Evolutionary conservation across 30 jellyfish, hydroid and myxozoan genomes (phyloP), one percentile per base, ranked within the genome.

Genomic region (Chrysaora quinquecirrha): DNA sequence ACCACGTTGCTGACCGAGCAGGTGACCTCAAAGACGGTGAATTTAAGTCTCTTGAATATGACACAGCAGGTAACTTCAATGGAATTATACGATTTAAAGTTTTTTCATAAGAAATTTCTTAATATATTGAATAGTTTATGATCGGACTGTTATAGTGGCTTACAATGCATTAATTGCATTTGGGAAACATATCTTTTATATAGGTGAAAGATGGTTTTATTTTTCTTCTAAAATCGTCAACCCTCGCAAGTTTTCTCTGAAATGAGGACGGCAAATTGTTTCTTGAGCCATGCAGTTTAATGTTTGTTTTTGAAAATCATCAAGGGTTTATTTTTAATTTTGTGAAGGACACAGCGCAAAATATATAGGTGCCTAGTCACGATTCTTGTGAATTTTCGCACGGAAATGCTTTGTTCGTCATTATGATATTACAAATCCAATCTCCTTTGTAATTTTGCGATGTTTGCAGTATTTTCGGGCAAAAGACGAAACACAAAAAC

Each of bases 1-100:
- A 69, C 92, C 92, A 70, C 92, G 92, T 50, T 82, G 92, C 82
- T 82, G 92, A 82, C 24, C 18, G 35, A 30, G 6, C 68, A 50
- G 31, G 11, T 38, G 54, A 38, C 54, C 54, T 38, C 54, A 38
- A 38, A 38, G 32, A 35, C n/a, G n/a, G n/a, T n/a, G n/a, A n/a
- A n/a, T n/a, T n/a, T n/a, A 68, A 69, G 92, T 81, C 85, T 29
- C 61, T 70, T 70, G 80, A 69, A 22, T 60, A 64, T 18, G 35
- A 64, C 85, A 34, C 92, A 68, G 86, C 85, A 68, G 92, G 90
- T 62, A 35, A 70, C 78, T 58, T 49, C 48, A 71, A 68, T 80
- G 50, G 72, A 80, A 65, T 66, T 80, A 66, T 69, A 79, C 84
- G 92, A 82, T 82, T 66, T 82, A 70, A 77, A 71, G 73, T 54